phyloP scores from a whole-genome alignment of 1,140 invertebrate genomes.

The Monomorium pharaonis region DNA sequence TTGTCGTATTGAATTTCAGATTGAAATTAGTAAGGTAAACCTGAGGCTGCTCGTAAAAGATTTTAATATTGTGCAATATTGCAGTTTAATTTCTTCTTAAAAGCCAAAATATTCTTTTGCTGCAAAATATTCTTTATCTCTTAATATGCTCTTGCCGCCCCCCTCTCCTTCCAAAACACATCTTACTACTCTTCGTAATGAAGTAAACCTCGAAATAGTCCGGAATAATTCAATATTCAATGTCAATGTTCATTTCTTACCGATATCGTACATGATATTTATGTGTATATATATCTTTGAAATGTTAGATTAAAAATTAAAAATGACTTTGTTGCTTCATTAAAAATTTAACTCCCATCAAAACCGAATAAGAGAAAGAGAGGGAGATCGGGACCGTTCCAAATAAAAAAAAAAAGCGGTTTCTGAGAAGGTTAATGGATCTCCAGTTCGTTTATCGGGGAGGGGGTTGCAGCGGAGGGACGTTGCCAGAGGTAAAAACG shows the following conservation, averaged over 20 bases:
- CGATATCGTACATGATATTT: neutral
- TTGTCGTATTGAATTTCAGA: neutral
- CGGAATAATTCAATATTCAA: neutral
- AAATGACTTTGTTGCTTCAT: neutral
- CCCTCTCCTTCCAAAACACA: neutral
- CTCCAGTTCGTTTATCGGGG: too few relatives aligned
- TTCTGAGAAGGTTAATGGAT: conserved; percentile 31
- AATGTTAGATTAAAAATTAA: neutral
- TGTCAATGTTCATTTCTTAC: neutral
- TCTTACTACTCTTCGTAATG: neutral
- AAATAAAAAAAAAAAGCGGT: neutral
- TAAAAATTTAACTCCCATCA: neutral
- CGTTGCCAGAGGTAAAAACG: conserved; percentile 12
- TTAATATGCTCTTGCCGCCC: neutral
- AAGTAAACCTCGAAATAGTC: neutral
- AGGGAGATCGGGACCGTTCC: neutral
- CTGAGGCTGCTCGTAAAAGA: neutral
- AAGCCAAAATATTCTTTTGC: neutral
- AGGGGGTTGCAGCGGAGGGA: neutral
- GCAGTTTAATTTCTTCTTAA: neutral
- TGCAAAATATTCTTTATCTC: neutral
- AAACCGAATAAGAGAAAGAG: too few relatives aligned
- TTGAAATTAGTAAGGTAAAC: neutral
- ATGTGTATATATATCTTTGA: neutral
- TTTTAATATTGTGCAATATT: neutral